Base-by-base conservation (phyloP, 2,113 vertebrate genomes). In the Odontesthes bonariensis region DNA sequence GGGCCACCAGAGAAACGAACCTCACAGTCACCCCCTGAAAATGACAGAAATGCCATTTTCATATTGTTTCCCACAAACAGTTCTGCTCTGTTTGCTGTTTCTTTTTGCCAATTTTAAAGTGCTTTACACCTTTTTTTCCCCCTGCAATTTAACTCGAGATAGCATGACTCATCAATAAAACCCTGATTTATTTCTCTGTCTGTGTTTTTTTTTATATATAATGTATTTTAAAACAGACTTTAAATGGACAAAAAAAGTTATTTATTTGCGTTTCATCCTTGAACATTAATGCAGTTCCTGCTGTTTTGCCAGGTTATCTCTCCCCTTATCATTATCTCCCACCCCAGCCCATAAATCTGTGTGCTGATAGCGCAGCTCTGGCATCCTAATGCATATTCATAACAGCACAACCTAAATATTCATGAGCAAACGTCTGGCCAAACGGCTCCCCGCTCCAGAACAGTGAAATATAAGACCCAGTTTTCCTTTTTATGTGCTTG, bases 371-470 rank as follows among this genome's bases (percentile, higher is more conserved):
- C 60, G 55, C 74, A 62, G 80, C 82, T 86, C 75, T 47, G 22
- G 73, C 75, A 51, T 72, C 32, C 76, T 89, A 59, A 93, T 94
- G 92, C 86, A 94, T 93, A 94, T 94, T 94, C 92, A 94, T 94
- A 89, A 81, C 35, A 8, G 60, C 33, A 8, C 47, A 0, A 8
- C 27, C 82, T 92, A 90, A 91, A 90, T 93, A 94, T 94, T 94
- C 92, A 94, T 93, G 93, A 94, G 88, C 80, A 92, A 86, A 89
- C 85, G 92, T 91, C 89, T 91, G 86, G 88, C 88, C 88, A 88
- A 91, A 88, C 89, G 81, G 69, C 81, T 77, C 73, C 76, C 76
- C 73, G 67, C 82, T 61, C 85, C 78, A 86, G 80, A 85, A 89
- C 46, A 79, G 88, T 92, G 88, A 92, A 93, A 92, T 93, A 92